Conservation (phyloP, 2,888 invertebrate species). For the Brachypterus glaber region DNA sequence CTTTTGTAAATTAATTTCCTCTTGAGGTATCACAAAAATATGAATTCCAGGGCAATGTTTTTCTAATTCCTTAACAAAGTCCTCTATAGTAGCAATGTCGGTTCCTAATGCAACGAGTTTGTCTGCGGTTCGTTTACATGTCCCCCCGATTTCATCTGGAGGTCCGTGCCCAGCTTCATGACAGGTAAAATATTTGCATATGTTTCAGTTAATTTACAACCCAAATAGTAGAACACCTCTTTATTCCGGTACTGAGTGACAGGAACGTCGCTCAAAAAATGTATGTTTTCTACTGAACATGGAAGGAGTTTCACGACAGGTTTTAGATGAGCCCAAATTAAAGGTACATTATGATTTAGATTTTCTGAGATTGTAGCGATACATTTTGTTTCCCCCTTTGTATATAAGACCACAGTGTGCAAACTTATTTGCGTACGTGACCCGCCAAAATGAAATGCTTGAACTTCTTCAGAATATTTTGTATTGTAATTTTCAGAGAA, state of each 20-base stretch:
- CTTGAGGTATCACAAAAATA: slow-evolving; percentile 17
- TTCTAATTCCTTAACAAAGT: slow-evolving; percentile 19
- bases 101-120: slow-evolving; percentile 26
- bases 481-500: slow-evolving; percentile 18
- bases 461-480: slow-evolving; percentile 19
- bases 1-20: slow-evolving; percentile 19
- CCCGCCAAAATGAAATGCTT: slow-evolving; percentile 21
- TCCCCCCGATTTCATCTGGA: slow-evolving; percentile 31
- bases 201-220: slow-evolving; percentile 22
- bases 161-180: slow-evolving; percentile 30
- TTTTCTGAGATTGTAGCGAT: slow-evolving; percentile 28
- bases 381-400: slow-evolving; percentile 13
- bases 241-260: slow-evolving; percentile 32
- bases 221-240: slow-evolving; percentile 18
- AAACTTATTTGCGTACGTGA: slow-evolving; percentile 17
- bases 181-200: slow-evolving; percentile 24
- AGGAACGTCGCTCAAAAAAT: slow-evolving; percentile 32
- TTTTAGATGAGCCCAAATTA: slow-evolving; percentile 22
- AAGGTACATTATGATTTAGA: slow-evolving; percentile 23
- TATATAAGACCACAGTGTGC: slow-evolving; percentile 5
- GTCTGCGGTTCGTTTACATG: slow-evolving; percentile 32
- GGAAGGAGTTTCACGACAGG: slow-evolving; percentile 21
- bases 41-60: slow-evolving; percentile 20
- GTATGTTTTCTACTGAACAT: slow-evolving; percentile 23
- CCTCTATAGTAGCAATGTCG: slow-evolving; percentile 25